Evolutionary conservation across 1,140 invertebrate genomes (phyloP).

Genomic region (Leptinotarsa lineolata): DNA sequence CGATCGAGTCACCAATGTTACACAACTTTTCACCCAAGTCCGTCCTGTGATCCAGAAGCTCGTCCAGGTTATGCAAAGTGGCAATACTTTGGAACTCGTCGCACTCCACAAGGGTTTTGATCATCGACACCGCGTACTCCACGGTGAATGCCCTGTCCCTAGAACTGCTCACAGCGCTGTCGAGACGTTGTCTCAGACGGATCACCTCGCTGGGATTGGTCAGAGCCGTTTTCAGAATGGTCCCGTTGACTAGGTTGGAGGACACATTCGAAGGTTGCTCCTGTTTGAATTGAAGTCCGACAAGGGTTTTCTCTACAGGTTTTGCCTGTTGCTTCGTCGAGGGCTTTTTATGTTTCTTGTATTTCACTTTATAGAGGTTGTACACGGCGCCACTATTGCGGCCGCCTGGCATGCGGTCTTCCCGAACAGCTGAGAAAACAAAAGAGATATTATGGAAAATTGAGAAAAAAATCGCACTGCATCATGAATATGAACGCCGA

Average conservation of each 20-base stretch:
- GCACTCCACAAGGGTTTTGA: constrained; percentile 88
- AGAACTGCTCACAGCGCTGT: constrained; percentile 83
- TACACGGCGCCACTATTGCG: constrained; percentile 98
- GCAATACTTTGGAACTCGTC: constrained; percentile 95
- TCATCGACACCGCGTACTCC: constrained; percentile 82
- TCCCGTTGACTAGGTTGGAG: constrained; percentile 83
- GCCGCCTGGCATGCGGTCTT: constrained; percentile 98
- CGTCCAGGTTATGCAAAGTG: constrained; percentile 85
- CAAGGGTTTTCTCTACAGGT: constrained; percentile 47
- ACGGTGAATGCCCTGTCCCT: constrained; percentile 80
- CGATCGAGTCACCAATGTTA: constrained; percentile 94
- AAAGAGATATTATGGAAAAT: not conserved
- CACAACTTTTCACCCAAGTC: constrained; percentile 90
- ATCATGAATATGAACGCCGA: no score
- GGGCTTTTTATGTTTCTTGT: constrained; percentile 95
- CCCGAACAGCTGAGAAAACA: constrained; percentile 82
- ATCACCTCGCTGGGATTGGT: constrained; percentile 91
- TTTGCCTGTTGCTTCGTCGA: constrained; percentile 58
- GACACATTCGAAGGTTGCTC: constrained; percentile 60
- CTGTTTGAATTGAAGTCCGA: constrained; percentile 47
- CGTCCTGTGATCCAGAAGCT: constrained; percentile 86
- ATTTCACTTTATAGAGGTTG: constrained; percentile 99
- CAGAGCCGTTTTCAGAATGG: constrained; percentile 90
- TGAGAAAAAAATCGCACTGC: not conserved
- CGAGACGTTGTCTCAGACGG: constrained; percentile 82